Evolutionary conservation across 2,888 invertebrate genomes (phyloP).

Genomic region (Phytoseiulus persimilis): DNA sequence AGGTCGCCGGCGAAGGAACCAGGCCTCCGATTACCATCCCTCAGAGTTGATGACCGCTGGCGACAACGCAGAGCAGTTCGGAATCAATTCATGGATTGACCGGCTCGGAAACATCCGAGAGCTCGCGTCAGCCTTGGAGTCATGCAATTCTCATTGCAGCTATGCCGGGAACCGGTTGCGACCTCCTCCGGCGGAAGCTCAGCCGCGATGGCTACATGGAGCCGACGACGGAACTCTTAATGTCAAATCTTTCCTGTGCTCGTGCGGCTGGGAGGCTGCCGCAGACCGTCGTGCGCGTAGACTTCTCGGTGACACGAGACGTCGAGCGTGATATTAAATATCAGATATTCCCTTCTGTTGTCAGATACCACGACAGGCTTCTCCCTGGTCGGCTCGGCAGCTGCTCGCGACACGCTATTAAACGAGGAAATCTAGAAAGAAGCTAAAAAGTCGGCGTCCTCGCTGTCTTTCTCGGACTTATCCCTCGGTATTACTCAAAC

Average conservation of each 20-base stretch:
- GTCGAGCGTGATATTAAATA: constrained; percentile 5
- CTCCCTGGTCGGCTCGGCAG: background rate
- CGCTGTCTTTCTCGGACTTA: background rate
- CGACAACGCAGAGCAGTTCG: too few relatives aligned
- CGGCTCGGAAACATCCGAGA: too few relatives aligned
- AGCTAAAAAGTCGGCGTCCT: background rate
- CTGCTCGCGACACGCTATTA: constrained; percentile 5
- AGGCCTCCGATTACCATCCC: too few relatives aligned
- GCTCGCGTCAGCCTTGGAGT: too few relatives aligned
- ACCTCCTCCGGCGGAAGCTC: background rate
- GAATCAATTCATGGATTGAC: too few relatives aligned
- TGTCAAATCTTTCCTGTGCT: background rate
- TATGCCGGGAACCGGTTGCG: too few relatives aligned
- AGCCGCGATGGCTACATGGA: background rate
- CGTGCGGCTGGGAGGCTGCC: background rate
- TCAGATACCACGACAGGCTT: background rate
- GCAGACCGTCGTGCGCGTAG: background rate
- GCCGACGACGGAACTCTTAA: background rate
- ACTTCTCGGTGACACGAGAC: background rate
- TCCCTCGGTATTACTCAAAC: background rate
- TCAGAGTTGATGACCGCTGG: too few relatives aligned
- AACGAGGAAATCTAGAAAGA: background rate
- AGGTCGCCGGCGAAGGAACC: too few relatives aligned
- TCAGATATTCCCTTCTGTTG: constrained; percentile 5
- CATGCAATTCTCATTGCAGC: too few relatives aligned